Evolutionary conservation across 2,113 vertebrate species (phyloP).

Genomic region (Nannospalax galili): DNA sequence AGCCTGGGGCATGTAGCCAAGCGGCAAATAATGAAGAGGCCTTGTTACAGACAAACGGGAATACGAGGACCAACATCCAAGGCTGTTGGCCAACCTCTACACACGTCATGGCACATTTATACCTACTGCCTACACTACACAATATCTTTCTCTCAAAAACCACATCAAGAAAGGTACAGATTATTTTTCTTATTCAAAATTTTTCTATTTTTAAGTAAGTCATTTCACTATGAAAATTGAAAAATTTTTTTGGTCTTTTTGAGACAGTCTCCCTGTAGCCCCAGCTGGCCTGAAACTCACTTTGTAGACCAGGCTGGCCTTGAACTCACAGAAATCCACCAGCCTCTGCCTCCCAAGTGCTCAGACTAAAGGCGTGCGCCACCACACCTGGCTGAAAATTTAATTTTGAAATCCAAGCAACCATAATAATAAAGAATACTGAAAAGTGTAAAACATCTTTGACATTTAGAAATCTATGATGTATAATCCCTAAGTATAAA

Average conservation of each 20-base stretch:
- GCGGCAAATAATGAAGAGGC: not conserved
- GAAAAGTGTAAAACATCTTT: not conserved
- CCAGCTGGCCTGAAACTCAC: too few relatives aligned
- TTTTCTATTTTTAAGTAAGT: not conserved
- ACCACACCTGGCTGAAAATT: too few relatives aligned
- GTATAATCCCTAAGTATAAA: not conserved
- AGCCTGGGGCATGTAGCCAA: not conserved
- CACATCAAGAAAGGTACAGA: too few relatives aligned
- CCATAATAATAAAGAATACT: not conserved
- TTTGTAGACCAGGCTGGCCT: too few relatives aligned
- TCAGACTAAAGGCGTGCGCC: too few relatives aligned
- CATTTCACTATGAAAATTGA: conserved; percentile 12
- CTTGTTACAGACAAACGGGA: not conserved
- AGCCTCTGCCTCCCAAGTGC: too few relatives aligned
- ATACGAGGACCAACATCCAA: not conserved
- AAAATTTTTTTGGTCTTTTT: too few relatives aligned
- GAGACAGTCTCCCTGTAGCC: too few relatives aligned
- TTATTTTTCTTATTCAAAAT: not conserved
- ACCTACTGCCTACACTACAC: not conserved
- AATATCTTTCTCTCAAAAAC: too few relatives aligned
- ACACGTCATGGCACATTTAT: not conserved
- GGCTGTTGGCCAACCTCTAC: not conserved
- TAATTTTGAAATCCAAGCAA: not conserved
- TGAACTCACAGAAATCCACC: too few relatives aligned
- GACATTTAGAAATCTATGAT: not conserved